Percentiles rank a stretch among this genome's conserved stretches.
These are phyloP conservation scores for Athene cunicularia DNA, from an alignment of 2,113 vertebrate genomes.

Conservation along the genomic window DNA sequence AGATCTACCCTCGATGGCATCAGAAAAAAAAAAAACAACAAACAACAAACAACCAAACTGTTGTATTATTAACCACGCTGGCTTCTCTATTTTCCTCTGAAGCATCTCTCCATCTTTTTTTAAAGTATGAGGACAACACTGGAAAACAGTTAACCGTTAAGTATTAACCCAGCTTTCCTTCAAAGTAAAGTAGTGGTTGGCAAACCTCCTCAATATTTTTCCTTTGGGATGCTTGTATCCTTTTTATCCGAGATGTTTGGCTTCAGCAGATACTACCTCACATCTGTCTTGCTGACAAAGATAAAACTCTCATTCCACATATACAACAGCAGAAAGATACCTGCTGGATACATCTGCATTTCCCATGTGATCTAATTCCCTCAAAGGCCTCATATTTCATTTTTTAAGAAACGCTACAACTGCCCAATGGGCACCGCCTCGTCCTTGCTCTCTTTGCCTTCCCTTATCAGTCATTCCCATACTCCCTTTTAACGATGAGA, in stretches of 20 bases:
- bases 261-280: neutral
- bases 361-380: neutral
- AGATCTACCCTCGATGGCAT: neutral
- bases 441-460: neutral
- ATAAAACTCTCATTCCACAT: neutral
- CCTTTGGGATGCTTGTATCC: neutral
- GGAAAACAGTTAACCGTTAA: neutral
- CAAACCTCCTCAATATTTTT: neutral
- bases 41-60: neutral
- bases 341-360: neutral
- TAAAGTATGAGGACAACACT: neutral
- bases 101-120: neutral
- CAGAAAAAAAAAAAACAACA: rapidly evolving
- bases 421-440: neutral
- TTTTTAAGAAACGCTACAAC: neutral
- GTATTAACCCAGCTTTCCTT: neutral
- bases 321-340: neutral
- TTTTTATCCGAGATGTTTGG: neutral
- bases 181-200: neutral
- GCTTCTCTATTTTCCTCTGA: neutral
- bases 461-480: neutral
- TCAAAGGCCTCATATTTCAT: neutral
- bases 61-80: neutral
- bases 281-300: neutral
- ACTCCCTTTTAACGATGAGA: neutral